Base-by-base conservation (phyloP, 2,113 vertebrate genomes). In the Himantopus leucocephalus region DNA sequence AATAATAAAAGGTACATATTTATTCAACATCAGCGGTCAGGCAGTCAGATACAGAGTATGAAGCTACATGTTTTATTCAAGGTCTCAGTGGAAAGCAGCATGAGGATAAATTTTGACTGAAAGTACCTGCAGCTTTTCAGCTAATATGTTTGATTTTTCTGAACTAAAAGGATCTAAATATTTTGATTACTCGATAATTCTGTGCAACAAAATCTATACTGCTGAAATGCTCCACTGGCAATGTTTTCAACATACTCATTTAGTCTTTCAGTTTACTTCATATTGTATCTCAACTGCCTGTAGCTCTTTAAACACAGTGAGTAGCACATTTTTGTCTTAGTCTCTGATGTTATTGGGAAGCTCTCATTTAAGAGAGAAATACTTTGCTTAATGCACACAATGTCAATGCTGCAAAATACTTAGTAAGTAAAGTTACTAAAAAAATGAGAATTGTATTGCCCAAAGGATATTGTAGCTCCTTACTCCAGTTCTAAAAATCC, bases 1-100 rank as follows among this genome's bases (percentile, higher is more conserved):
- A 96, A 96, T 95, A 95, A 94, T 83, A 94, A 94, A 97, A 96
- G 72, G 77, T 95, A 97, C 80, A 88, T 94, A 98, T 97, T 97
- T 97, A 97, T 95, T 95, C 93, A 96, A 88, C 85, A 88, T 52
- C 80, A 84, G 77, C 0, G 8, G 77, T 82, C 87, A 92, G 81
- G 62, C 62, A 94, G 70, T 67, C 79, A 90, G 84, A 32, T 6
- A 39, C 20, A 68, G 72, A 67, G 30, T 63, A 88, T 34, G 45
- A 80, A 94, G 56, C 15, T 24, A 35, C 80, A 86, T 75, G 75
- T 88, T 97, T 97, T 96, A 96, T 96, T 96, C 92, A 94, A 50
- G 26, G 48, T 67, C 81, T 64, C 75, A 67, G 72, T 37, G 32
- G 75, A 94, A 92, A 92, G 63, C 64, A 86, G 16, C 58, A 41